Evolutionary conservation across 1,140 invertebrate genomes (phyloP).

Genomic region (Episyrphus balteatus): DNA sequence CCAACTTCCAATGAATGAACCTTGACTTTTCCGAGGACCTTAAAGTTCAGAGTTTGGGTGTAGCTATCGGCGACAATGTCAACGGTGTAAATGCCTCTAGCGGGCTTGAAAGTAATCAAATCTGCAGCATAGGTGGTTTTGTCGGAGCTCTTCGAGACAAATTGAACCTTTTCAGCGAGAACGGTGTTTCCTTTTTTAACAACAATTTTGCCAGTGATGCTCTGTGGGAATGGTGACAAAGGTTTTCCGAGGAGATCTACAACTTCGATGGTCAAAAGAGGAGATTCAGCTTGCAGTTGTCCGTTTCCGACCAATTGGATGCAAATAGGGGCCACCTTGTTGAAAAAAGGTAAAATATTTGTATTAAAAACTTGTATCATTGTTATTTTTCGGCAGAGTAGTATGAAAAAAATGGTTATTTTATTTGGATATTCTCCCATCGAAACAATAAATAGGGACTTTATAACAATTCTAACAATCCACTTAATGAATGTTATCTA

Average conservation of each 20-base stretch:
- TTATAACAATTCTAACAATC: too few relatives aligned
- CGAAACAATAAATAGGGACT: too few relatives aligned
- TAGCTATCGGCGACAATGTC: constrained; percentile 61
- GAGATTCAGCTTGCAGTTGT: constrained; percentile 58
- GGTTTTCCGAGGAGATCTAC: constrained; percentile 76
- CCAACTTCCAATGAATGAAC: constrained; percentile 76
- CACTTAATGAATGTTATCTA: too few relatives aligned
- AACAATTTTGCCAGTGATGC: constrained; percentile 19
- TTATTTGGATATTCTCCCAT: too few relatives aligned
- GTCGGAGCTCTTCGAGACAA: constrained; percentile 36
- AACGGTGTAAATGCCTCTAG: constrained; percentile 74
- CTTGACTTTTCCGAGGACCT: constrained; percentile 60
- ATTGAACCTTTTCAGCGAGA: constrained; percentile 21
- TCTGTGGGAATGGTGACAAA: constrained; percentile 36
- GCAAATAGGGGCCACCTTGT: constrained; percentile 53
- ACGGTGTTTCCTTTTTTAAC: constrained; percentile 25
- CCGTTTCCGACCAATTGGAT: constrained; percentile 64
- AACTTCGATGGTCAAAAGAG: constrained; percentile 62
- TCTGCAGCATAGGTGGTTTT: constrained; percentile 67
- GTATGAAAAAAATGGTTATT: too few relatives aligned
- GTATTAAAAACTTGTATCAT: constrained; percentile 48
- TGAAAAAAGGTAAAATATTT: too few relatives aligned
- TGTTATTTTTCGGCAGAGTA: too few relatives aligned
- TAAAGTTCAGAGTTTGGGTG: constrained; percentile 53
- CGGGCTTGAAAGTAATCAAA: constrained; percentile 65